Evolutionary conservation across 2,888 invertebrate species (phyloP).

Genomic region (Acanthosepion lycidas): DNA sequence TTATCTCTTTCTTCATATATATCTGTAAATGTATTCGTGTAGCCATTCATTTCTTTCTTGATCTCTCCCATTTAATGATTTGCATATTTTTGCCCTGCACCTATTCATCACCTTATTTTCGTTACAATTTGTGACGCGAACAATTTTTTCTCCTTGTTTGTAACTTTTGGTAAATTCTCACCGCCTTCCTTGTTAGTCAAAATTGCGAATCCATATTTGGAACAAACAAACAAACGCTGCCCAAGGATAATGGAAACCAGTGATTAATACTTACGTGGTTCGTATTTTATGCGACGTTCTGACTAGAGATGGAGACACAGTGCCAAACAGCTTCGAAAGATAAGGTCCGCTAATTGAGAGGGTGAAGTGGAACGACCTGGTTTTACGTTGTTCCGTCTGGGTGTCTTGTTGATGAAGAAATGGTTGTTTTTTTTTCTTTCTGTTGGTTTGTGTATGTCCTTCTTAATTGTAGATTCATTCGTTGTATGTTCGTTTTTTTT

Average conservation of each 20-base stretch:
- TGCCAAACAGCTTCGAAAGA: not conserved
- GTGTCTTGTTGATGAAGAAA: no score
- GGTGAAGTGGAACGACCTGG: no score
- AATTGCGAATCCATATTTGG: not conserved
- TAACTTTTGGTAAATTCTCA: not conserved
- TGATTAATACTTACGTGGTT: not conserved
- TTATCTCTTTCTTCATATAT: no score
- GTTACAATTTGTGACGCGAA: not conserved
- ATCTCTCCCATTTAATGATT: not conserved
- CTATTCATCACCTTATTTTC: not conserved
- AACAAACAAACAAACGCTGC: not conserved
- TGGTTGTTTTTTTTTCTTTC: no score
- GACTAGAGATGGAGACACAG: not conserved
- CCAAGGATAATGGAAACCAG: not conserved
- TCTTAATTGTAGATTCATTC: no score
- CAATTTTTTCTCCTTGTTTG: not conserved
- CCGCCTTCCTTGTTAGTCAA: not conserved
- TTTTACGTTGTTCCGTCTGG: no score
- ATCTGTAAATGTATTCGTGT: not conserved
- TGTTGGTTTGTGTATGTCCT: no score
- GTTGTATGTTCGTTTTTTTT: no score
- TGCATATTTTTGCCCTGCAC: not conserved
- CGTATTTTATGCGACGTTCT: not conserved
- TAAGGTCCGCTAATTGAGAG: no score
- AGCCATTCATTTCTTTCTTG: not conserved